A percentile compares a stretch with the other conserved stretches of the same genome.
These are phyloP conservation scores for Lordiphosa collinella DNA, from an alignment of 1,140 invertebrate genomes.

Conservation along the genomic window DNA sequence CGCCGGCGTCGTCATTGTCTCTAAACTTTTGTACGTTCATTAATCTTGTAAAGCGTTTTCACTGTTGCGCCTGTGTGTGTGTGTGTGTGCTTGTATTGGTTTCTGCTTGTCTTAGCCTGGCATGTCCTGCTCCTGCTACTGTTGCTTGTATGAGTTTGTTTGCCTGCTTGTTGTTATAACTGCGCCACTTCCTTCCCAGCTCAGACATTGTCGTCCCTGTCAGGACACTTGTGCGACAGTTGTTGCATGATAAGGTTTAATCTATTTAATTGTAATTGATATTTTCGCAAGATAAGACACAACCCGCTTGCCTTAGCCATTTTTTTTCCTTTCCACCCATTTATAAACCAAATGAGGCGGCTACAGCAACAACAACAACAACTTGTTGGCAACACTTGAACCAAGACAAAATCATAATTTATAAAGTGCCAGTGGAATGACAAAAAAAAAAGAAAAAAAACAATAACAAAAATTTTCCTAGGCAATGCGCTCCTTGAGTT, in stretches of 20 bases:
- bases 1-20: constrained; percentile 71
- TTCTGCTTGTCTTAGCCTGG: constrained; percentile 40
- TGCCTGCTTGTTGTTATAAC: constrained; percentile 42
- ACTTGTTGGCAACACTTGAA: constrained; percentile 46
- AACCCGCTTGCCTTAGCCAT: constrained; percentile 7
- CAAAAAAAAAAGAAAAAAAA: constrained; percentile 21
- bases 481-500: constrained; percentile 5
- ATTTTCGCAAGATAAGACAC: constrained; percentile 70
- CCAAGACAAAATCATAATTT: constrained; percentile 56
- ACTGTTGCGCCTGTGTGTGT: constrained; percentile 44
- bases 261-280: constrained; percentile 78
- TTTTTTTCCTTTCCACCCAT: constrained; percentile 35
- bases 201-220: constrained; percentile 44
- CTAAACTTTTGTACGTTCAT: constrained; percentile 77
- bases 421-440: constrained; percentile 41
- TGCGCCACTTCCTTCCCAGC: constrained; percentile 24
- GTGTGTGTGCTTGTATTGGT: constrained; percentile 40
- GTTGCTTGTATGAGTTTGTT: constrained; percentile 34
- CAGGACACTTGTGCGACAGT: constrained; percentile 73
- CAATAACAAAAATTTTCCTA: constrained; percentile 21
- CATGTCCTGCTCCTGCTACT: constrained; percentile 18
- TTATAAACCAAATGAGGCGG: constrained; percentile 67
- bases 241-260: constrained; percentile 77
- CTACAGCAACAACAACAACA: constrained; percentile 40
- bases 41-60: constrained; percentile 75